These are phyloP conservation scores for Aphelinus atriplicis DNA, from an alignment of 1,140 invertebrate genomes.

Conservation along the genomic window DNA sequence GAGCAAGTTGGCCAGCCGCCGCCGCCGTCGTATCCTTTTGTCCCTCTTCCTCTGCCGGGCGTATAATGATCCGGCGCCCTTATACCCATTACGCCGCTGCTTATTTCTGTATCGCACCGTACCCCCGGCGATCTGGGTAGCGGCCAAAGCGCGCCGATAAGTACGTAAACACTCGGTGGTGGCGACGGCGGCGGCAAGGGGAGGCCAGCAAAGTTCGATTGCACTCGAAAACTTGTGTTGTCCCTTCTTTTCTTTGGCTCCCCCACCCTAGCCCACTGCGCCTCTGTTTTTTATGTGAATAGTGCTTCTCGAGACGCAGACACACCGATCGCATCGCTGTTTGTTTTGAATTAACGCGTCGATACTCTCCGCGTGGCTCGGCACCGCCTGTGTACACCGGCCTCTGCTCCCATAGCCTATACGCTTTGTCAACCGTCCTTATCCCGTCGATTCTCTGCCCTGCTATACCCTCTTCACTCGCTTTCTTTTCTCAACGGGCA, in stretches of 20 bases:
- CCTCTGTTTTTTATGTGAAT: neutral
- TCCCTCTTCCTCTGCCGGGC: slow-evolving; percentile 4
- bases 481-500: too few relatives aligned
- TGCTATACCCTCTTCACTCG: too few relatives aligned
- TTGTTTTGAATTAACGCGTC: slow-evolving; percentile 21
- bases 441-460: too few relatives aligned
- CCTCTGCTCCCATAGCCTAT: too few relatives aligned
- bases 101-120: slow-evolving; percentile 32
- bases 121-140: slow-evolving; percentile 9
- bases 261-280: neutral
- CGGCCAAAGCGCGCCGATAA: slow-evolving; percentile 17
- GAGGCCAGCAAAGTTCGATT: neutral
- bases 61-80: slow-evolving; percentile 28
- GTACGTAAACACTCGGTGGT: slow-evolving; percentile 13
- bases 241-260: neutral
- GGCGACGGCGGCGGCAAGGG: too few relatives aligned
- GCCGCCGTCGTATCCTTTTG: slow-evolving; percentile 25
- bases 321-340: neutral
- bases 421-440: too few relatives aligned
- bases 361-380: neutral
- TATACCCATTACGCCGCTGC: slow-evolving; percentile 33
- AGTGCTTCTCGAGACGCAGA: neutral
- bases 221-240: neutral
- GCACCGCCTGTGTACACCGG: too few relatives aligned
- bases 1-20: too few relatives aligned